Evolutionary conservation across 2,888 invertebrate genomes (phyloP).

Genomic region (Ormyrus labotus): DNA sequence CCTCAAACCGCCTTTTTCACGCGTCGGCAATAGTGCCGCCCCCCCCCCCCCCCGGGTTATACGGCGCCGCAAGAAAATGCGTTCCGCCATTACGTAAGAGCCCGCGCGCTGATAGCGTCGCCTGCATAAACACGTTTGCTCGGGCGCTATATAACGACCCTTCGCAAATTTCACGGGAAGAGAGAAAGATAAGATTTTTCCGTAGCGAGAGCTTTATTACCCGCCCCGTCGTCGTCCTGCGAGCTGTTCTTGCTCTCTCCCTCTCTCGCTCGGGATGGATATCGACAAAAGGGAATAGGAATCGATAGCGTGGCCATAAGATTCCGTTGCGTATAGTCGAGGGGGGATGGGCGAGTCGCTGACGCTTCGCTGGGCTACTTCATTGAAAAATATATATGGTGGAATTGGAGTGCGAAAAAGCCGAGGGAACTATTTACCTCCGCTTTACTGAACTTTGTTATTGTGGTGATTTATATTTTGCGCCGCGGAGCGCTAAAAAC

Average conservation of each 20-base stretch:
- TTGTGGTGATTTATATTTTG: too few species aligned
- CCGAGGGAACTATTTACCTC: neutral
- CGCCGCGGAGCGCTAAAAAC: too few species aligned
- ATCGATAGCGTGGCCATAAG: too few species aligned
- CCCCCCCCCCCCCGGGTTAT: neutral
- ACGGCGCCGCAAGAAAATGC: neutral
- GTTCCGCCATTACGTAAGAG: neutral
- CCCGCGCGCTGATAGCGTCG: neutral
- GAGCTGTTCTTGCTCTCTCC: too few species aligned
- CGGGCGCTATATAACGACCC: neutral
- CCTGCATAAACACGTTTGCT: constrained; percentile 1
- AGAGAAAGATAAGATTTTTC: constrained; percentile 1
- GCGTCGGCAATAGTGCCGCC: neutral
- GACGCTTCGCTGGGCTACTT: constrained; percentile 12
- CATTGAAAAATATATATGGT: constrained; percentile 9
- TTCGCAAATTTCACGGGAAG: constrained; percentile 4
- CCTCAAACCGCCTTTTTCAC: too few species aligned
- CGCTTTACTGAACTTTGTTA: too few species aligned
- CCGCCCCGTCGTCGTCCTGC: too few species aligned
- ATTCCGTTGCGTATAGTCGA: too few species aligned
- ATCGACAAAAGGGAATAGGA: too few species aligned
- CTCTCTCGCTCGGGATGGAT: too few species aligned
- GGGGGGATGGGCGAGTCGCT: neutral
- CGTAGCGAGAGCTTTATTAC: neutral
- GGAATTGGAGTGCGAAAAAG: constrained; percentile 3